phyloP scores from a whole-genome alignment of 2,113 vertebrate genomes.

The Isurus oxyrinchus region DNA sequence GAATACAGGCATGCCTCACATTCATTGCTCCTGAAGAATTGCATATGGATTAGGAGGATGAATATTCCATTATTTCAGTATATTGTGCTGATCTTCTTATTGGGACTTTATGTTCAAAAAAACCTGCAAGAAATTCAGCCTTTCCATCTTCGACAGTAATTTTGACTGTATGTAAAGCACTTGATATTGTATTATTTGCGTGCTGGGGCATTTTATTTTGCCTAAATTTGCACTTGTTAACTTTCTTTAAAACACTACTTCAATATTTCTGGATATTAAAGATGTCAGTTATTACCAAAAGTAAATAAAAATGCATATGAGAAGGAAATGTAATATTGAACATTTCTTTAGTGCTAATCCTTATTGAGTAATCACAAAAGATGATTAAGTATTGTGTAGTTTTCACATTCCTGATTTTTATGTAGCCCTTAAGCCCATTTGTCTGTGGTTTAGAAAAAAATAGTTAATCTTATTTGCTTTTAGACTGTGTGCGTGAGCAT shows the following conservation, averaged over 20 bases:
- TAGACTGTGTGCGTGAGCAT: constrained; percentile 6
- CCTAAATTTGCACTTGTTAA: constrained; percentile 77
- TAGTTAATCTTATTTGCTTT: constrained; percentile 37
- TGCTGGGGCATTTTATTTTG: constrained; percentile 71
- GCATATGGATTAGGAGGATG: constrained; percentile 98
- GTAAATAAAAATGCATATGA: constrained; percentile 79
- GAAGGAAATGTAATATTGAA: constrained; percentile 78
- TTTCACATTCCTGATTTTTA: constrained; percentile 62
- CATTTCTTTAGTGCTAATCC: constrained; percentile 69
- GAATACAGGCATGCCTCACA: constrained; percentile 73
- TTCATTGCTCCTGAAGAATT: constrained; percentile 86
- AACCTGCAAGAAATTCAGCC: constrained; percentile 75
- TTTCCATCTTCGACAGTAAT: constrained; percentile 66
- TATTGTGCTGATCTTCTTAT: constrained; percentile 90
- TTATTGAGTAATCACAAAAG: constrained; percentile 74
- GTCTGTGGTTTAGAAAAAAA: constrained; percentile 57
- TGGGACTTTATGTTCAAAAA: constrained; percentile 69
- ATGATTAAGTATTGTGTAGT: constrained; percentile 76
- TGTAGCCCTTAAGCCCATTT: constrained; percentile 74
- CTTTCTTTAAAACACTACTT: constrained; percentile 71
- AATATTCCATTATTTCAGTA: constrained; percentile 98
- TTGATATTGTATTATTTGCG: constrained; percentile 82
- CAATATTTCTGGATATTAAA: constrained; percentile 84
- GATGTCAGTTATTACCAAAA: constrained; percentile 80
- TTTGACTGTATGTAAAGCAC: constrained; percentile 80